A percentile compares a stretch with the other conserved stretches of the same genome.
phyloP scores from a whole-genome alignment of 2,797 vertebrate species.

The Tamandua tetradactyla region DNA sequence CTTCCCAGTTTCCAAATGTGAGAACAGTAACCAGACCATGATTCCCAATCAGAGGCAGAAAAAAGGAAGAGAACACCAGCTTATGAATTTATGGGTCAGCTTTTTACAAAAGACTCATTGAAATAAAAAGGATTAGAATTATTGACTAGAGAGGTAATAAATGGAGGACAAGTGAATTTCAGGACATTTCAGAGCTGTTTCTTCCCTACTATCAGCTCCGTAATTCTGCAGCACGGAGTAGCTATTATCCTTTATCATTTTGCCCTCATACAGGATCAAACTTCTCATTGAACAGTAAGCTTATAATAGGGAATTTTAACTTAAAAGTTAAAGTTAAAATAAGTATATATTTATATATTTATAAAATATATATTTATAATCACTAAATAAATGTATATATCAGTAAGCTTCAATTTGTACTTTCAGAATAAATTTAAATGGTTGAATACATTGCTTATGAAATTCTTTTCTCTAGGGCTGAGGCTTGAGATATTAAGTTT shows the following conservation, averaged over 20 bases:
- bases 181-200: background rate
- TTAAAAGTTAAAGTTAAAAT: too few species aligned
- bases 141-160: background rate
- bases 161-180: background rate
- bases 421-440: slow-evolving; percentile 71
- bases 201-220: background rate
- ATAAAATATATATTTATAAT: too few species aligned
- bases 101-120: background rate
- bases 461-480: slow-evolving; percentile 68
- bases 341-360: too few species aligned
- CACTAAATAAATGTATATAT: background rate
- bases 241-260: background rate
- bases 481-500: slow-evolving; percentile 73
- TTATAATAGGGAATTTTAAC: too few species aligned
- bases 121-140: slow-evolving; percentile 28
- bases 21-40: background rate
- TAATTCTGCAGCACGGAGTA: background rate
- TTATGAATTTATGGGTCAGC: background rate
- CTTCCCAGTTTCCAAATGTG: background rate
- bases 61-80: background rate
- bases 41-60: background rate
- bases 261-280: background rate
- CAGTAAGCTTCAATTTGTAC: slow-evolving; percentile 41
- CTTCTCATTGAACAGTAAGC: background rate
- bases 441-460: slow-evolving; percentile 61